phyloP scores from a whole-genome alignment of 2,797 vertebrate genomes.

The Gallirallus australis region DNA sequence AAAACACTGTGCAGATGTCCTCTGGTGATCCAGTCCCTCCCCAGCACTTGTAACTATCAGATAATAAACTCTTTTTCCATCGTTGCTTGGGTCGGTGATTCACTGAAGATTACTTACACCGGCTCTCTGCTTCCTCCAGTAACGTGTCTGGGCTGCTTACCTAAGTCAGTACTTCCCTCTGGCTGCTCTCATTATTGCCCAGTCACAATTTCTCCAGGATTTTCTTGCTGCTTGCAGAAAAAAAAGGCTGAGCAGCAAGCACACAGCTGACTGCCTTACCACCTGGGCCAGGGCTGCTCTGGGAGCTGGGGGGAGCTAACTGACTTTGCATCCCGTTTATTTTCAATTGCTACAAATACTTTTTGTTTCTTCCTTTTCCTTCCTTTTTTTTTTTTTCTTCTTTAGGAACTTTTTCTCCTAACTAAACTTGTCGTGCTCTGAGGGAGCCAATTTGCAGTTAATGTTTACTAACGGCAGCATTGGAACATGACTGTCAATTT shows the following conservation, averaged over 20 bases:
- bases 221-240: not conserved
- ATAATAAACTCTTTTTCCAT: constrained; percentile 56
- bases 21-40: constrained; percentile 65
- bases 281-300: not conserved
- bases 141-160: not conserved
- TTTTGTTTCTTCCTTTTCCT: not conserved
- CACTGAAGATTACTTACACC: constrained; percentile 5
- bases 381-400: not conserved
- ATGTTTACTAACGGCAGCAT: not conserved
- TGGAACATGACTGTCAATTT: not conserved
- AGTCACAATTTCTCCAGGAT: not conserved
- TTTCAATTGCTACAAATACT: not conserved
- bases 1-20: constrained; percentile 69
- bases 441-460: not conserved
- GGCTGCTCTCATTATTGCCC: accelerated
- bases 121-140: not conserved
- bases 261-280: accelerated
- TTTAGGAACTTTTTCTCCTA: not conserved
- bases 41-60: constrained; percentile 33
- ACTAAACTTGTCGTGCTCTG: not conserved
- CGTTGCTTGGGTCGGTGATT: constrained; percentile 10
- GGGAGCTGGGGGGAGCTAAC: accelerated
- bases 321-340: not conserved
- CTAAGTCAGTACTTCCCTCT: not conserved
- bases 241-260: not conserved